Conservation (phyloP, 2,888 invertebrate species). For the Malthinus flaveolus region DNA sequence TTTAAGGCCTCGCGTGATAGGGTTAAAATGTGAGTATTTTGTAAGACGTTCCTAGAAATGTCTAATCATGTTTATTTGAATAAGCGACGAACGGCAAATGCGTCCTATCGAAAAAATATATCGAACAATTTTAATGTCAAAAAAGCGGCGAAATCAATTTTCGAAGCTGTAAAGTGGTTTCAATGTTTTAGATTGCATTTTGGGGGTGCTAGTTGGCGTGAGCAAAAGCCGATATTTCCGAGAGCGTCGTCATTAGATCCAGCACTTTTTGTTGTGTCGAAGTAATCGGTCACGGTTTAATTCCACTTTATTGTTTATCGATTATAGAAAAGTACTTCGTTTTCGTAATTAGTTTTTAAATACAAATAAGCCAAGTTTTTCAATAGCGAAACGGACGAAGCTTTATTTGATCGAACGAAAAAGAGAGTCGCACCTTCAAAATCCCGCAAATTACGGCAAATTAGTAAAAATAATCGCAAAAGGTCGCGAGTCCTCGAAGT, state of each 20-base stretch:
- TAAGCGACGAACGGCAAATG: conserved; percentile 15
- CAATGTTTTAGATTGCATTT: conserved; percentile 10
- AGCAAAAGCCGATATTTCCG: conserved; percentile 13
- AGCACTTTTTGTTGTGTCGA: conserved; percentile 8
- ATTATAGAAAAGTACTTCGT: neutral
- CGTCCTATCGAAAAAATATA: conserved; percentile 18
- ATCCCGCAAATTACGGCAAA: too few species aligned
- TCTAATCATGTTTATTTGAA: conserved; percentile 13
- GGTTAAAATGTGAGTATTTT: conserved; percentile 18
- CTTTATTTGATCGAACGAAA: too few species aligned
- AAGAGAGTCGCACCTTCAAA: too few species aligned
- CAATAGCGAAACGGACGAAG: too few species aligned
- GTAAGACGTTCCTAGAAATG: conserved; percentile 19
- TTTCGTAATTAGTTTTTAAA: neutral
- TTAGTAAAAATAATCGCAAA: too few species aligned
- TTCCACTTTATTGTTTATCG: conserved; percentile 3
- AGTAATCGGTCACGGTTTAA: neutral
- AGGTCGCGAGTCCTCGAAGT: too few species aligned
- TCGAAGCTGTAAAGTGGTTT: conserved; percentile 7
- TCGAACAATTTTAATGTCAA: conserved; percentile 1
- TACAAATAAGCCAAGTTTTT: too few species aligned
- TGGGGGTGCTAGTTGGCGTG: conserved; percentile 16
- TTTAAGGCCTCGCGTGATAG: conserved; percentile 25
- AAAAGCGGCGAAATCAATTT: conserved; percentile 9
- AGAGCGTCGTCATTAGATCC: conserved; percentile 20